Conservation (phyloP, 2,113 vertebrate species). For the Gymnorhina tibicen region DNA sequence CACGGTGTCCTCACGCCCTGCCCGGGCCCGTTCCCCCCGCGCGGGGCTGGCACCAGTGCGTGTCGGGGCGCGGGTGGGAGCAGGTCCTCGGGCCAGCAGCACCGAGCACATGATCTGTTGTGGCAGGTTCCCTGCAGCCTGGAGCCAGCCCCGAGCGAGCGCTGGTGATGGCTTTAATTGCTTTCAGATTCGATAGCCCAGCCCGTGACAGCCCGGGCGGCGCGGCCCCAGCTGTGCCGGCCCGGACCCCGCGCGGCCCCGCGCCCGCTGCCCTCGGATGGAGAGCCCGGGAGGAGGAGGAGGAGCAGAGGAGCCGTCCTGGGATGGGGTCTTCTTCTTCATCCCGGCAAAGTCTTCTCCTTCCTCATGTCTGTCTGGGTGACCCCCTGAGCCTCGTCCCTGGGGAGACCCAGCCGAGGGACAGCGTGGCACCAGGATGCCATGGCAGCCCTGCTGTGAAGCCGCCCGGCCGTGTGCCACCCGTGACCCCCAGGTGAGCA, state of each 20-base stretch:
- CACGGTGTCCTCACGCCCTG: not conserved
- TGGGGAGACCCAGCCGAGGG: not conserved
- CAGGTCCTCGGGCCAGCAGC: constrained; percentile 57
- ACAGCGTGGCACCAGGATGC: not conserved
- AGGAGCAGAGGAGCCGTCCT: not conserved
- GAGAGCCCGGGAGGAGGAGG: not conserved
- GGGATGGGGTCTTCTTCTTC: not conserved
- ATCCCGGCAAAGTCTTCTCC: not conserved
- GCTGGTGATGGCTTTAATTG: constrained; percentile 79
- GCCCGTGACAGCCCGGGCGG: constrained; percentile 49
- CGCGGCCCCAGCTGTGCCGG: not conserved
- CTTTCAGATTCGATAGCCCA: constrained; percentile 74
- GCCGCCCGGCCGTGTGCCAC: not conserved
- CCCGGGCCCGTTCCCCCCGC: not conserved
- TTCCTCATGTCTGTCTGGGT: rapidly evolving
- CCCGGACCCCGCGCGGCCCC: not conserved
- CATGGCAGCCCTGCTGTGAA: not conserved
- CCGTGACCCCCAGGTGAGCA: not conserved
- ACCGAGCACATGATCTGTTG: constrained; percentile 66
- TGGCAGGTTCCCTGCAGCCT: constrained; percentile 78
- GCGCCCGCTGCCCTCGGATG: not conserved
- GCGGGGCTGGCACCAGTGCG: not conserved
- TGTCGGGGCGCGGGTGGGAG: not conserved
- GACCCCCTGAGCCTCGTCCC: not conserved
- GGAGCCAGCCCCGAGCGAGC: constrained; percentile 76